These are phyloP conservation scores for Callopanchax toddi DNA, from an alignment of 2,113 vertebrate species.

Conservation along the genomic window DNA sequence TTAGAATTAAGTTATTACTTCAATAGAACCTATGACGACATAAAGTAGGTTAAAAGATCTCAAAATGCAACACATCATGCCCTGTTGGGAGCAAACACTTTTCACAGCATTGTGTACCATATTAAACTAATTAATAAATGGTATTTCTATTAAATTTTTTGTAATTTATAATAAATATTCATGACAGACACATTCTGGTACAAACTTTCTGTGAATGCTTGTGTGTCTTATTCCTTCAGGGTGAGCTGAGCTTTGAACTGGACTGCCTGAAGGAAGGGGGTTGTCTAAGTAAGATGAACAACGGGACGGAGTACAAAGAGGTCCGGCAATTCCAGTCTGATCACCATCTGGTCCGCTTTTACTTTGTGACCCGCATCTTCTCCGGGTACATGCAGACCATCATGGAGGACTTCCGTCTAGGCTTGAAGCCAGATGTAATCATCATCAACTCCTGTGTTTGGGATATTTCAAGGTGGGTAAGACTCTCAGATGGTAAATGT, in stretches of 20 bases:
- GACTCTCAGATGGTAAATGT: too few relatives aligned
- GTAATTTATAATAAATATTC: too few relatives aligned
- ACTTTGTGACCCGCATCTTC: constrained; percentile 85
- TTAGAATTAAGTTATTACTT: too few relatives aligned
- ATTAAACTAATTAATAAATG: too few relatives aligned
- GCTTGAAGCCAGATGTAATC: constrained; percentile 82
- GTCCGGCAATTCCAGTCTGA: constrained; percentile 82
- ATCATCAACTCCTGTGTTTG: constrained; percentile 89
- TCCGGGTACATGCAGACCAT: constrained; percentile 82
- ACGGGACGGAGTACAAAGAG: constrained; percentile 81
- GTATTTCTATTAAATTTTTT: background rate
- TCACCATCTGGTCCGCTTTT: constrained; percentile 87
- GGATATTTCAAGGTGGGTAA: constrained; percentile 86
- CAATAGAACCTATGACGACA: too few relatives aligned
- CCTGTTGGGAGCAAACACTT: too few relatives aligned
- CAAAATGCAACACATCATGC: too few relatives aligned
- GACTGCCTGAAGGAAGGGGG: constrained; percentile 85
- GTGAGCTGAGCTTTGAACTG: constrained; percentile 83
- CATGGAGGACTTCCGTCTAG: constrained; percentile 77
- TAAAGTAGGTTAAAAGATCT: too few relatives aligned
- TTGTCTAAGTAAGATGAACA: constrained; percentile 54
- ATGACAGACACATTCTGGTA: too few relatives aligned
- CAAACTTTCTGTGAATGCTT: background rate
- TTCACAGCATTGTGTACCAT: too few relatives aligned
- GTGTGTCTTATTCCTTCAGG: constrained; percentile 46